These are phyloP conservation scores for Mesoligia furuncula DNA, from an alignment of 2,888 invertebrate species.

Conservation along the genomic window DNA sequence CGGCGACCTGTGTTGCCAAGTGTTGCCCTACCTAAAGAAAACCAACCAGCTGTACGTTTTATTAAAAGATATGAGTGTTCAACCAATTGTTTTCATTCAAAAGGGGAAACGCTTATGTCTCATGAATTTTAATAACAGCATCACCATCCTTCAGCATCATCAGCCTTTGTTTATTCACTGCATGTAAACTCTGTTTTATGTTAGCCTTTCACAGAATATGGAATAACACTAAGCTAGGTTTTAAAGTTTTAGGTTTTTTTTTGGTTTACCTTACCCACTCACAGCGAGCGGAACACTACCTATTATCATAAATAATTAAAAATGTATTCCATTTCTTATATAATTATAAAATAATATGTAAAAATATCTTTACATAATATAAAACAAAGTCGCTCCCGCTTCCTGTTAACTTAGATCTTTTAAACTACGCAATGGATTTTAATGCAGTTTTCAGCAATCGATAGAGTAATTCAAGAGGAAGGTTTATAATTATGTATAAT, in stretches of 20 bases:
- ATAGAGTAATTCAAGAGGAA: too few species aligned
- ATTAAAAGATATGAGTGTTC: neutral
- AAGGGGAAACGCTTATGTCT: neutral
- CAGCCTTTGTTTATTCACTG: neutral
- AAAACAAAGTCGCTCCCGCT: too few species aligned
- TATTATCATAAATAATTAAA: neutral
- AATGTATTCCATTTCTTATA: neutral
- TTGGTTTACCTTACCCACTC: neutral
- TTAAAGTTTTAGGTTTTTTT: neutral
- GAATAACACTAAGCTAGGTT: neutral
- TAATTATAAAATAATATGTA: neutral
- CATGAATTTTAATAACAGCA: neutral
- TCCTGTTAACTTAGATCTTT: too few species aligned
- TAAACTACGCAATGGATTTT: too few species aligned
- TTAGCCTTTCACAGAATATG: neutral
- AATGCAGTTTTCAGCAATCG: too few species aligned
- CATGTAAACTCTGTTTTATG: too few species aligned
- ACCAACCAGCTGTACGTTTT: slow-evolving; percentile 11
- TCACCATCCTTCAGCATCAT: neutral
- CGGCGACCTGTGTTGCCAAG: slow-evolving; percentile 44
- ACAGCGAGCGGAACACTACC: too few species aligned
- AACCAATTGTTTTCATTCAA: neutral
- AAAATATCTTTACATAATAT: neutral
- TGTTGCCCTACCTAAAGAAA: slow-evolving; percentile 38
- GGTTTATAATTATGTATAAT: too few species aligned